These are phyloP conservation scores for Lophochroa leadbeateri DNA, from an alignment of 2,113 vertebrate genomes.

Conservation along the genomic window DNA sequence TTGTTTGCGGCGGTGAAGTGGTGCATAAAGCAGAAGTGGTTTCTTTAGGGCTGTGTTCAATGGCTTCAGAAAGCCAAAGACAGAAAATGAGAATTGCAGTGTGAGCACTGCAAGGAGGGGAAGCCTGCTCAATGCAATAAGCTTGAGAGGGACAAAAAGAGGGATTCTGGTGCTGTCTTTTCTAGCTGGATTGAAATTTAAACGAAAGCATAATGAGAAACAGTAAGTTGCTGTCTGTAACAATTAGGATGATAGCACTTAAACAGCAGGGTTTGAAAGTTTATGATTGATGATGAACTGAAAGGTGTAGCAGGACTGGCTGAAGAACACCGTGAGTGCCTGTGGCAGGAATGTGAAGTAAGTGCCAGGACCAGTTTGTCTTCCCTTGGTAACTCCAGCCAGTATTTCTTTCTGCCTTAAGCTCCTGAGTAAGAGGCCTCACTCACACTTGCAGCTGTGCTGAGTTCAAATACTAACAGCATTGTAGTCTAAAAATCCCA, in stretches of 20 bases:
- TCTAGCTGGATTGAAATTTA: not conserved
- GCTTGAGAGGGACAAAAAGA: not conserved
- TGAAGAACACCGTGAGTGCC: accelerated
- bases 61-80: not conserved
- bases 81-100: not conserved
- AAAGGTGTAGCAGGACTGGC: not conserved
- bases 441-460: not conserved
- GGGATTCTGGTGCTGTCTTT: not conserved
- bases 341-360: not conserved
- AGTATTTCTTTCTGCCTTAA: accelerated
- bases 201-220: not conserved
- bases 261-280: not conserved
- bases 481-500: not conserved
- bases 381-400: not conserved
- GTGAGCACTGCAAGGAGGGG: not conserved
- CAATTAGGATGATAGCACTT: not conserved
- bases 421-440: not conserved
- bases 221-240: not conserved
- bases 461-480: not conserved
- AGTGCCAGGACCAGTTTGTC: not conserved
- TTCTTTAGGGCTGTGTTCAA: not conserved
- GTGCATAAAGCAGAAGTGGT: accelerated
- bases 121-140: not conserved
- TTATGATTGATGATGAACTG: not conserved
- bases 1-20: not conserved